Evolutionary conservation across 1,140 invertebrate species (phyloP).

Genomic region (Hestina assimilis): DNA sequence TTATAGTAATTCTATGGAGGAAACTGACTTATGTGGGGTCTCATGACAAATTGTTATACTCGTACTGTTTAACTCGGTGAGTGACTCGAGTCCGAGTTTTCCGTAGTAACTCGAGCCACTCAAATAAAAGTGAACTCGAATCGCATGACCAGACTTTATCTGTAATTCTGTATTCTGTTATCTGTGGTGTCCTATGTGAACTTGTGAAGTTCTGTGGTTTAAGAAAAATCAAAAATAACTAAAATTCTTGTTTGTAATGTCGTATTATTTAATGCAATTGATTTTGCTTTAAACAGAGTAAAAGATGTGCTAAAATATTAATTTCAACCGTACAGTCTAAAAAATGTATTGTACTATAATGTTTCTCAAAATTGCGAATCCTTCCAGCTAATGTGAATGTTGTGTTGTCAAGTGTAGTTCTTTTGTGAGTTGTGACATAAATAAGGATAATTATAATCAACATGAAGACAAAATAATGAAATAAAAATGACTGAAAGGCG

Average conservation of each 20-base stretch:
- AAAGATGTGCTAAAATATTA: neutral
- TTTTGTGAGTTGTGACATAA: slow-evolving; percentile 3
- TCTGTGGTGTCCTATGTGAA: too few species aligned
- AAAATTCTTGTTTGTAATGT: slow-evolving; percentile 34
- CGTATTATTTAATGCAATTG: slow-evolving; percentile 16
- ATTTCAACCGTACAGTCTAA: neutral
- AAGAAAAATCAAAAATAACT: slow-evolving; percentile 1
- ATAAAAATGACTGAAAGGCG: slow-evolving; percentile 65
- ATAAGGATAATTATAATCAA: slow-evolving; percentile 5
- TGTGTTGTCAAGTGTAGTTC: neutral
- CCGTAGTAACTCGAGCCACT: too few species aligned
- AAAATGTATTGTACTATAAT: neutral
- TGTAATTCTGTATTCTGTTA: neutral
- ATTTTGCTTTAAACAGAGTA: neutral
- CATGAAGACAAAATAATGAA: slow-evolving; percentile 18
- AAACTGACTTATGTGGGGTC: too few species aligned
- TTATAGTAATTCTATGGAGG: too few species aligned
- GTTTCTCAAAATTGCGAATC: neutral
- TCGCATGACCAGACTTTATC: too few species aligned
- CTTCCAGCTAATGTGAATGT: neutral
- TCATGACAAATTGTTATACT: too few species aligned
- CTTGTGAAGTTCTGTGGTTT: neutral
- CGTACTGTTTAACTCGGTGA: too few species aligned
- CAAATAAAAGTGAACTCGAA: too few species aligned
- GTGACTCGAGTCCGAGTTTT: too few species aligned